These are phyloP conservation scores for Muntiacus reevesi DNA, from an alignment of 2,113 vertebrate genomes.

Conservation along the genomic window DNA sequence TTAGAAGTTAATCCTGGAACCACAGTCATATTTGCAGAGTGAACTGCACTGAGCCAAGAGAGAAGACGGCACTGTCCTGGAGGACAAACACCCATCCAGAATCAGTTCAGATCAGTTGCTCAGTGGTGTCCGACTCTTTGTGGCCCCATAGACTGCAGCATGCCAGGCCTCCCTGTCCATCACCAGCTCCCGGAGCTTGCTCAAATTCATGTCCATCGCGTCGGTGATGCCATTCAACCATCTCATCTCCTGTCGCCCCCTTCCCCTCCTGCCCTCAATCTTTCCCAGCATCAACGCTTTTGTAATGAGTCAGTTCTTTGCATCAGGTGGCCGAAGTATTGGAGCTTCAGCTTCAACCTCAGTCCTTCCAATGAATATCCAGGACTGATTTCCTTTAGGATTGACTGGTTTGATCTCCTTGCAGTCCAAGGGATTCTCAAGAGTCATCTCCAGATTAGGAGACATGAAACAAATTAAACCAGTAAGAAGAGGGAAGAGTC, in stretches of 20 bases:
- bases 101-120: not conserved
- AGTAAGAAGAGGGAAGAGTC: not conserved
- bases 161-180: not conserved
- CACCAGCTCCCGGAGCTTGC: not conserved
- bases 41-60: not conserved
- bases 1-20: not conserved
- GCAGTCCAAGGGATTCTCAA: not conserved
- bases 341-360: not conserved
- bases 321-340: not conserved
- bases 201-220: not conserved
- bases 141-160: not conserved
- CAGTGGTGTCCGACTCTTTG: not conserved
- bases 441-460: not conserved
- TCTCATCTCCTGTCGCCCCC: not conserved
- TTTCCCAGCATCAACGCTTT: not conserved
- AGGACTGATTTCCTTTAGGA: not conserved
- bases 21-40: not conserved
- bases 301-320: not conserved
- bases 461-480: slow-evolving; percentile 19
- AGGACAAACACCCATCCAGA: not conserved
- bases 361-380: not conserved
- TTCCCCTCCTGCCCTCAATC: not conserved
- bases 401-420: not conserved
- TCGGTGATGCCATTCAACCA: not conserved
- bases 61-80: not conserved